These are phyloP conservation scores for Todiramphus saurophagus DNA, from an alignment of 2,113 vertebrate genomes.

Conservation along the genomic window DNA sequence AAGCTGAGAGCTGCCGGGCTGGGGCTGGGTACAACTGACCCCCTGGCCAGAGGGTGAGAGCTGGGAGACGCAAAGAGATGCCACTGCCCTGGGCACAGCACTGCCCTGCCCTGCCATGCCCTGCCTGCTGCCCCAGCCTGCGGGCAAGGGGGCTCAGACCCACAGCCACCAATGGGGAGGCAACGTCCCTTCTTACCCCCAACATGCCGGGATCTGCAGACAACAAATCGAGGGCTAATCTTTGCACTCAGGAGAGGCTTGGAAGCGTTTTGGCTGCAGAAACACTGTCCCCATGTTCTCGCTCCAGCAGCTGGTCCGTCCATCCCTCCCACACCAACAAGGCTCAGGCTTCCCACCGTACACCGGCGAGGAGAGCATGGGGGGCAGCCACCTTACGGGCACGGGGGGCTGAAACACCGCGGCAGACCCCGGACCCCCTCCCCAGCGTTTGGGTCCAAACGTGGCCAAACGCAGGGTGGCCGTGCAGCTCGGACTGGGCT, in stretches of 20 bases:
- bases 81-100: neutral
- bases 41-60: neutral
- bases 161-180: rapidly evolving
- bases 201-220: neutral
- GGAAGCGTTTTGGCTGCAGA: neutral
- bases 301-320: neutral
- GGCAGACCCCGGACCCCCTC: neutral
- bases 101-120: neutral
- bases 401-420: rapidly evolving
- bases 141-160: neutral
- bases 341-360: rapidly evolving
- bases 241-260: neutral
- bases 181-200: neutral
- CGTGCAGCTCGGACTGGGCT: rapidly evolving
- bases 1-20: neutral
- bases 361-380: rapidly evolving
- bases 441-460: rapidly evolving
- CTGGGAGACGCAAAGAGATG: neutral
- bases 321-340: rapidly evolving
- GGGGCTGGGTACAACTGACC: neutral
- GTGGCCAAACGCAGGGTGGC: rapidly evolving
- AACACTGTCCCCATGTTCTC: rapidly evolving
- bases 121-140: neutral
- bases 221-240: neutral
- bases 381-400: neutral